These are phyloP conservation scores for Epistrophella euchroma DNA, from an alignment of 2,888 invertebrate species.

Conservation along the genomic window DNA sequence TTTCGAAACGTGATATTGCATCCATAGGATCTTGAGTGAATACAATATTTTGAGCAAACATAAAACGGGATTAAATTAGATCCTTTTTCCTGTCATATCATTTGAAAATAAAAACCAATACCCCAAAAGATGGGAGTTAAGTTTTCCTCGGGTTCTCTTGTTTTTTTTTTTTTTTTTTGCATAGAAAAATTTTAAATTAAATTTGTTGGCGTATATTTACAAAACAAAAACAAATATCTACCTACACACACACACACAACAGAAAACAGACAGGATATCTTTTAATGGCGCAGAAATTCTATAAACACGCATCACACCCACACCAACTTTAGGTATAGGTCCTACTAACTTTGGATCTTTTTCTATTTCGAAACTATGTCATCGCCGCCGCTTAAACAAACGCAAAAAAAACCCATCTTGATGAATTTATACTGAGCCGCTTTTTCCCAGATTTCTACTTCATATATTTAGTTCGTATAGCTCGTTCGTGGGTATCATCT, in stretches of 20 bases:
- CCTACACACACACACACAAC: not conserved
- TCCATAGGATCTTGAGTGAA: not conserved
- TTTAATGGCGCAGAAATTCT: slow-evolving; percentile 50
- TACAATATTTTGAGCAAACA: not conserved
- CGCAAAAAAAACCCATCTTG: slow-evolving; percentile 27
- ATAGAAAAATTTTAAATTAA: slow-evolving; percentile 27
- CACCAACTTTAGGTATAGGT: not conserved
- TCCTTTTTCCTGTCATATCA: not conserved
- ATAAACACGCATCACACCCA: slow-evolving; percentile 41
- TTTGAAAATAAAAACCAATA: slow-evolving; percentile 6
- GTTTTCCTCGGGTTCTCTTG: not conserved
- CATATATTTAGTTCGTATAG: slow-evolving; percentile 20
- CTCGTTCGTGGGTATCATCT: not conserved
- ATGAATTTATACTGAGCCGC: slow-evolving; percentile 1
- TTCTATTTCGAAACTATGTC: slow-evolving; percentile 62
- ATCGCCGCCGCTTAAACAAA: slow-evolving; percentile 51
- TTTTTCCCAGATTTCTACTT: slow-evolving; percentile 47
- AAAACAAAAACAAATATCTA: slow-evolving; percentile 26
- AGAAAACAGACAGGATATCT: not conserved
- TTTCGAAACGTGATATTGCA: slow-evolving; percentile 13
- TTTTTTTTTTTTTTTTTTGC: not conserved
- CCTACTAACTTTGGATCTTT: slow-evolving; percentile 12
- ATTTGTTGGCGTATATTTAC: slow-evolving; percentile 34
- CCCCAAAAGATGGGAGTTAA: not conserved
- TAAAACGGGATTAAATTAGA: not conserved